phyloP scores from a whole-genome alignment of 1,140 invertebrate genomes.

The Drosophila rhopaloa region DNA sequence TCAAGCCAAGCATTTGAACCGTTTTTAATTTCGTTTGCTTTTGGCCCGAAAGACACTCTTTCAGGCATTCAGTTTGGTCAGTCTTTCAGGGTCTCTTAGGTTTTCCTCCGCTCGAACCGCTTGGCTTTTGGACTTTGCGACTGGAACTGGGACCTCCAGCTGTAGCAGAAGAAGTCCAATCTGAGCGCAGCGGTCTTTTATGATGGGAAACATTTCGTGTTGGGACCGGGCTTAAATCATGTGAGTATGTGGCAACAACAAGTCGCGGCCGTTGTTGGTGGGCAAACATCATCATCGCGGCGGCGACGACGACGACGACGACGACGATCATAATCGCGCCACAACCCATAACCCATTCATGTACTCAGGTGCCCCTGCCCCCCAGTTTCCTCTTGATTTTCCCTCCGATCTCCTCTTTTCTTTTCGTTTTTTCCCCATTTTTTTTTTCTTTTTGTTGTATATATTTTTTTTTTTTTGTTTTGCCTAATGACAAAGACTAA shows the following conservation, averaged over 20 bases:
- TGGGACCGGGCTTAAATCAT: slow-evolving; percentile 68
- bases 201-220: slow-evolving; percentile 78
- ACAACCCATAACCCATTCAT: slow-evolving; percentile 43
- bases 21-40: slow-evolving; percentile 80
- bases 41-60: slow-evolving; percentile 46
- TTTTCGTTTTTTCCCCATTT: slow-evolving; percentile 3
- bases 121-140: slow-evolving; percentile 53
- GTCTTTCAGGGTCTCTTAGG: slow-evolving; percentile 23
- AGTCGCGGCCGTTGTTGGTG: slow-evolving; percentile 74
- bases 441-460: slow-evolving; percentile 26
- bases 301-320: slow-evolving; percentile 1
- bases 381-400: slow-evolving; percentile 26
- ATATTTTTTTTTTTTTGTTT: slow-evolving; percentile 62
- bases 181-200: slow-evolving; percentile 50
- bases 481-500: slow-evolving; percentile 84
- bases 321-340: slow-evolving; percentile 37
- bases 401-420: neutral
- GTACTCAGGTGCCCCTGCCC: slow-evolving; percentile 11
- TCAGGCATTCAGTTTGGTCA: slow-evolving; percentile 22
- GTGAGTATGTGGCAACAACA: slow-evolving; percentile 75
- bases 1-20: slow-evolving; percentile 71
- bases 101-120: slow-evolving; percentile 38
- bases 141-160: slow-evolving; percentile 6
- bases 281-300: slow-evolving; percentile 67
- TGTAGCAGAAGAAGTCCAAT: slow-evolving; percentile 9